These are phyloP conservation scores for Limanda limanda DNA, from an alignment of 2,113 vertebrate genomes.

Conservation along the genomic window DNA sequence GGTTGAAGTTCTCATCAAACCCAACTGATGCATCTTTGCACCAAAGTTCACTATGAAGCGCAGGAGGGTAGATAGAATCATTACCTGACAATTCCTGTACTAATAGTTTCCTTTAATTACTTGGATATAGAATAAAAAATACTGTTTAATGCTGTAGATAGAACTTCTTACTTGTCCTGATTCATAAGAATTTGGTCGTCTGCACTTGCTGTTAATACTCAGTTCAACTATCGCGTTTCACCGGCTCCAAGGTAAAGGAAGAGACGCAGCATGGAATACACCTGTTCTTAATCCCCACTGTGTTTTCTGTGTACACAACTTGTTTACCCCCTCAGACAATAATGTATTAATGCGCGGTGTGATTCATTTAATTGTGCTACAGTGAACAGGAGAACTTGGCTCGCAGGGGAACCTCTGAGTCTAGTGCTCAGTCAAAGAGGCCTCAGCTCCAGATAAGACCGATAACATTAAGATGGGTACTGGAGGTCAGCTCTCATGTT, in stretches of 20 bases:
- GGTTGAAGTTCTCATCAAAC: no score
- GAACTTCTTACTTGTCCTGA: no score
- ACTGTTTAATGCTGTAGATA: background rate
- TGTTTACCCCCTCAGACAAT: background rate
- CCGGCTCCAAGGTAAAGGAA: background rate
- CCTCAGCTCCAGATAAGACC: no score
- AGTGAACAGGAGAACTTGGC: background rate
- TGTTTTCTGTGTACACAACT: background rate
- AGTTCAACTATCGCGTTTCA: background rate
- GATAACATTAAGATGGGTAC: background rate
- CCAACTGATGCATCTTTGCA: no score
- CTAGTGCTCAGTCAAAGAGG: background rate
- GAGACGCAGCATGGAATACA: background rate
- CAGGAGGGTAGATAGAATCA: no score
- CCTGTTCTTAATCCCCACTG: background rate
- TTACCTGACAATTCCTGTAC: no score
- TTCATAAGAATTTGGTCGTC: no score
- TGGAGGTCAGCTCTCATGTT: constrained; percentile 36
- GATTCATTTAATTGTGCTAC: background rate
- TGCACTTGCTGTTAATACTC: no score
- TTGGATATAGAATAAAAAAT: no score
- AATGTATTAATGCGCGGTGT: background rate
- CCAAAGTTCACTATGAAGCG: no score
- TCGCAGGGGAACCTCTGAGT: background rate
- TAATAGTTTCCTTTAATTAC: no score